Base-by-base conservation (phyloP, 2,797 vertebrate species). In the Brachymystax lenok region DNA sequence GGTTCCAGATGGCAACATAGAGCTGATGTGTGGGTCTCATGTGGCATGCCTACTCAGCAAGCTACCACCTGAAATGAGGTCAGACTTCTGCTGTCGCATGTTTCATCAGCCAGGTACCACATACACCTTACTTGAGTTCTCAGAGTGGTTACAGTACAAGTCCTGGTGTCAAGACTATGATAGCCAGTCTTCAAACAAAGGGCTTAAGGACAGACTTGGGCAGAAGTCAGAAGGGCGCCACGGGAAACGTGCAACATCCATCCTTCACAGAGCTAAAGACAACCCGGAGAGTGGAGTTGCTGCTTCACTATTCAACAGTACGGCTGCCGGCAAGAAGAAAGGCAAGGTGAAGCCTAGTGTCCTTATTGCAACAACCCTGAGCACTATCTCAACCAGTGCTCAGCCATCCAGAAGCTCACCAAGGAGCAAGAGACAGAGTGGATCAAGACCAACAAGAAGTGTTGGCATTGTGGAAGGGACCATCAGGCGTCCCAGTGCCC, bases 341-440 rank as follows among this genome's bases (percentile, higher is more conserved):
- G 50, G 17, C 14, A 50, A 73, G 40, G 14, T 1, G 1, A 82
- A 74, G 46, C 4, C 27, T 81, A 75, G 7, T 82, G 83, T 5
- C 33, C 64, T n/a, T 84, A 61, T 56, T 76, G 75, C 21, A 33
- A 75, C 17, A 75, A 33, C 19, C 19, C 54, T 2, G 56, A 79
- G 6, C 75, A 79, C 30, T 77, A 68, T 27, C 66, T 80, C n/a
- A 78, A 59, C 35, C 80, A 74, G 30, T 81, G 77, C 27, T 27
- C 4, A 14, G 35, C n/a, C 0, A 16, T 74, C 3, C 4, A 63
- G 14, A 64, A 52, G 1, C 75, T 80, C 51, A 46, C 46, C 10
- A 81, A 73, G 21, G 72, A 77, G 0, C 78, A 79, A n/a, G 64
- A 75, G 0, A 77, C n/a, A 5, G 50, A 81, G 4, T 85, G 81